These are phyloP conservation scores for Cyprinodon brontotheroides DNA, from an alignment of 2,113 vertebrate species.

Conservation along the genomic window DNA sequence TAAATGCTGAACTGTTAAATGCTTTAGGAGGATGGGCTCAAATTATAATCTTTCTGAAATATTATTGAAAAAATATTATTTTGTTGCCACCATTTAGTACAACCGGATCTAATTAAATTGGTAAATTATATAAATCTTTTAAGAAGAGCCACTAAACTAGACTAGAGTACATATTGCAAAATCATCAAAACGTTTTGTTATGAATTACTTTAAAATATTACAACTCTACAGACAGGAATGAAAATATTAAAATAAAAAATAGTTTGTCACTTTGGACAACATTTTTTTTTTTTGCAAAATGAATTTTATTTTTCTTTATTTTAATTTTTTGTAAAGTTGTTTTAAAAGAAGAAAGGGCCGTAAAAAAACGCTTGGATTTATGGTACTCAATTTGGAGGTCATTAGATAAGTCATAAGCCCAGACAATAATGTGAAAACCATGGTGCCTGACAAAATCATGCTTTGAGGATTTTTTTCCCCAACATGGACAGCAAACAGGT, in stretches of 20 bases:
- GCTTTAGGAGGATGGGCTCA: not conserved
- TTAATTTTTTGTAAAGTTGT: not conserved
- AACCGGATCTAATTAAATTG: no score
- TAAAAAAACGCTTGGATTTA: not conserved
- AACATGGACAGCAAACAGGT: not conserved
- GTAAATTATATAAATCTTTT: no score
- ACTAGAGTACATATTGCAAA: no score
- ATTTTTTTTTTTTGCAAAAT: not conserved
- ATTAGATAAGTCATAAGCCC: not conserved
- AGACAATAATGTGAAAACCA: not conserved
- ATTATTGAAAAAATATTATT: not conserved
- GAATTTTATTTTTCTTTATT: not conserved
- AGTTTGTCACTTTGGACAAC: no score
- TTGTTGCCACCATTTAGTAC: no score
- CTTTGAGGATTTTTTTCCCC: not conserved
- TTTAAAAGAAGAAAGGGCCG: not conserved
- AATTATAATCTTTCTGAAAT: not conserved
- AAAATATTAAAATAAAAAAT: not conserved
- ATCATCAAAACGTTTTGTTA: no score
- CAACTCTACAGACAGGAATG: not conserved
- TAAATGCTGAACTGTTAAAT: not conserved
- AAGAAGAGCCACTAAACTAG: no score
- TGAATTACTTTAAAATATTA: not conserved
- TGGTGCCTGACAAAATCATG: not conserved
- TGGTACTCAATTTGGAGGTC: not conserved